phyloP scores from a whole-genome alignment of 2,888 invertebrate species.

The Ceratothoa steindachneri region DNA sequence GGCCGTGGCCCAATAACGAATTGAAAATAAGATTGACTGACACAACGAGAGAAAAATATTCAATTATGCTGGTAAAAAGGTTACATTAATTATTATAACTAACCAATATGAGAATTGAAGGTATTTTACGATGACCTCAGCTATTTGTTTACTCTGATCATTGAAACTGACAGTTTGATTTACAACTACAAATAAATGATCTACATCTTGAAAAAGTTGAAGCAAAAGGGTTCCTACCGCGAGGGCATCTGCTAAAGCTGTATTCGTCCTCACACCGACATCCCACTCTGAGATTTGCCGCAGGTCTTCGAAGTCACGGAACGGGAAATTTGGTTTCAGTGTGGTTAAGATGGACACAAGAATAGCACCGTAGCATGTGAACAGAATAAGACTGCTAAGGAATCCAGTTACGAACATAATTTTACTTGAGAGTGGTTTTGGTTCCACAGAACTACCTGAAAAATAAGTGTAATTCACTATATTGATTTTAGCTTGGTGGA shows the following conservation, averaged over 20 bases:
- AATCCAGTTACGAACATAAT: conserved; percentile 29
- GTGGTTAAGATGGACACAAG: conserved; percentile 40
- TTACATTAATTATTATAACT: no score
- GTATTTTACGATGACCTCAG: no score
- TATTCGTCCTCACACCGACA: conserved; percentile 36
- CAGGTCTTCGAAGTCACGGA: conserved; percentile 28
- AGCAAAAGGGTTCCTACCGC: conserved; percentile 20
- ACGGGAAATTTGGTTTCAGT: conserved; percentile 31
- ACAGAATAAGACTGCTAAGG: conserved; percentile 28
- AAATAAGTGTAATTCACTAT: neutral
- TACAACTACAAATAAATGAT: no score
- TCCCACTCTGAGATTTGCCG: conserved; percentile 31
- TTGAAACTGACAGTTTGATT: no score
- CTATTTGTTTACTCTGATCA: no score
- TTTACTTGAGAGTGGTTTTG: conserved; percentile 24
- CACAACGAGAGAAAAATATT: no score
- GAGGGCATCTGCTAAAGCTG: conserved; percentile 32
- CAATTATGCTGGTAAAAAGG: no score
- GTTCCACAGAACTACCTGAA: conserved; percentile 24
- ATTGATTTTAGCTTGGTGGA: no score
- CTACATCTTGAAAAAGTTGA: no score
- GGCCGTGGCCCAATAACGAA: no score
- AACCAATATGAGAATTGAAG: no score
- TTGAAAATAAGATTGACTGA: no score
- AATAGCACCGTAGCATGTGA: conserved; percentile 35